Evolutionary conservation across 2,888 invertebrate species (phyloP).

Genomic region (Drosophila longiperda): DNA sequence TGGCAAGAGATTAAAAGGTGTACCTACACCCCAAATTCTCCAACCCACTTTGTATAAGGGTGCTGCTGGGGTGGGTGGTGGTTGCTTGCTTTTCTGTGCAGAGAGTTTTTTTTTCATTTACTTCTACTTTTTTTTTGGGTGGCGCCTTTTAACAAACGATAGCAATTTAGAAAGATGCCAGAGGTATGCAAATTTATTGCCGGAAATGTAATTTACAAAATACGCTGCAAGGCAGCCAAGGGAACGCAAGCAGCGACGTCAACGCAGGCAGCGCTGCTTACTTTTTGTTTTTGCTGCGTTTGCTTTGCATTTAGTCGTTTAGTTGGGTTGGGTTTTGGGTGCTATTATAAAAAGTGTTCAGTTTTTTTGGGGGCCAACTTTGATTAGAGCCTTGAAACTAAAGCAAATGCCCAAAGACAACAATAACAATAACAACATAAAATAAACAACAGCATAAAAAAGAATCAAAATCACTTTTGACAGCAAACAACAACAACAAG

Average conservation of each 20-base stretch:
- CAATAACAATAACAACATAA: conserved; percentile 5
- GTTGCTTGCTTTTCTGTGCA: conserved; percentile 10
- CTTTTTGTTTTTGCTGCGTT: conserved; percentile 37
- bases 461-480: conserved; percentile 46
- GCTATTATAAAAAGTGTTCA: conserved; percentile 18
- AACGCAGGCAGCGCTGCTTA: conserved; percentile 36
- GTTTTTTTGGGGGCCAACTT: conserved; percentile 39
- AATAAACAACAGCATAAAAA: neutral
- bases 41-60: conserved; percentile 10
- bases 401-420: conserved; percentile 22
- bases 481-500: conserved; percentile 23
- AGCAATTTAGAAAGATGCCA: conserved; percentile 84
- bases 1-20: conserved; percentile 61
- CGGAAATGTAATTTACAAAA: conserved; percentile 85
- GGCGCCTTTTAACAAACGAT: conserved; percentile 80
- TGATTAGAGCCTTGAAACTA: conserved; percentile 60
- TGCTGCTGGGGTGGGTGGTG: conserved; percentile 36
- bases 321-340: neutral
- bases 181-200: conserved; percentile 85
- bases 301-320: conserved; percentile 12
- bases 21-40: conserved; percentile 17
- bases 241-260: conserved; percentile 20
- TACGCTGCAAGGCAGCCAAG: conserved; percentile 80
- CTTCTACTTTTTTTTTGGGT: conserved; percentile 42
- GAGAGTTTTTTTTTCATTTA: conserved; percentile 19